A percentile compares a stretch with the other conserved stretches of the same genome.
Conservation (phyloP, 1,140 invertebrate species). For the Magallana ariakensis region DNA sequence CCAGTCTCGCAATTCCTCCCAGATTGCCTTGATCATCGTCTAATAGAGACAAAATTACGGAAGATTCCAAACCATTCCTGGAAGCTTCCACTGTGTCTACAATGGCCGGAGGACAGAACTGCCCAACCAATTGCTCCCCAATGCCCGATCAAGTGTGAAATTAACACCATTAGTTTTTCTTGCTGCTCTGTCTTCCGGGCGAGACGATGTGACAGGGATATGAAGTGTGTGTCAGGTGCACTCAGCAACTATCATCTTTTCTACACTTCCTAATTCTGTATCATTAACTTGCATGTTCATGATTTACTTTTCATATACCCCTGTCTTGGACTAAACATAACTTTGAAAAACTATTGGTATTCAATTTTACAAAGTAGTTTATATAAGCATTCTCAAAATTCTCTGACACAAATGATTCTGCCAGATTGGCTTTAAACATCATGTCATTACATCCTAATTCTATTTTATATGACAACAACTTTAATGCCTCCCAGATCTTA, state of each 20-base stretch:
- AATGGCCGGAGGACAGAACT: conserved; percentile 1
- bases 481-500: background rate
- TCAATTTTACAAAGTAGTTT: too few species aligned
- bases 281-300: too few species aligned
- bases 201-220: background rate
- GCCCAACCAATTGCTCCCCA: conserved; percentile 20
- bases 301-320: too few species aligned
- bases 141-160: conserved; percentile 19
- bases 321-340: too few species aligned
- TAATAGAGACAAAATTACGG: conserved; percentile 13
- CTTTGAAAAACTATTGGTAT: too few species aligned
- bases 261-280: background rate
- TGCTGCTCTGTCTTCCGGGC: background rate
- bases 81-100: background rate
- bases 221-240: background rate
- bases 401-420: background rate
- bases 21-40: conserved; percentile 16
- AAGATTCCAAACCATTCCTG: conserved; percentile 13
- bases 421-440: conserved; percentile 4
- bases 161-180: conserved; percentile 24
- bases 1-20: background rate
- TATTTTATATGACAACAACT: background rate
- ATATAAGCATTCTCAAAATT: background rate
- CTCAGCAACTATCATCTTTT: background rate
- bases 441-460: background rate